These are phyloP conservation scores for Heterochromis multidens DNA, from an alignment of 2,113 vertebrate genomes.

Conservation along the genomic window DNA sequence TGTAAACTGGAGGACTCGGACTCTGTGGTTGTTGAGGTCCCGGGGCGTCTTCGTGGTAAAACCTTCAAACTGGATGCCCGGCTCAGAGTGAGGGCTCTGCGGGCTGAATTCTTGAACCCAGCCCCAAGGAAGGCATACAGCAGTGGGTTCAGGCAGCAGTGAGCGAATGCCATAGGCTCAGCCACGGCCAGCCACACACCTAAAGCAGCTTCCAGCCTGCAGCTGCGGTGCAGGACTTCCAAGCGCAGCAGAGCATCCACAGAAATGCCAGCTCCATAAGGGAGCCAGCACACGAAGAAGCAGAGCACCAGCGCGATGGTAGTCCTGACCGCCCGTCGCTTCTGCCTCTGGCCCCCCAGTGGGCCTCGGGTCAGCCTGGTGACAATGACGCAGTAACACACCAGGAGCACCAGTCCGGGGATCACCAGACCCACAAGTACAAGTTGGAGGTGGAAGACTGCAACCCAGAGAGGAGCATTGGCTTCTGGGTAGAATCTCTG, in stretches of 20 bases:
- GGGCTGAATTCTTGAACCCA: constrained; percentile 95
- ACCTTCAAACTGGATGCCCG: constrained; percentile 93
- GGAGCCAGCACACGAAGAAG: constrained; percentile 97
- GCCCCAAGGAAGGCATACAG: constrained; percentile 96
- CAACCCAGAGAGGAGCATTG: constrained; percentile 75
- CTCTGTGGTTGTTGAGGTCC: constrained; percentile 94
- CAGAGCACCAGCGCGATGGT: constrained; percentile 91
- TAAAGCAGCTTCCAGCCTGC: constrained; percentile 80
- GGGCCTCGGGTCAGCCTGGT: constrained; percentile 88
- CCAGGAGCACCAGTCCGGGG: constrained; percentile 90
- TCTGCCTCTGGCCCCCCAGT: constrained; percentile 92
- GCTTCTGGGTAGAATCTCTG: constrained; percentile 84
- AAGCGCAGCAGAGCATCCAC: constrained; percentile 87
- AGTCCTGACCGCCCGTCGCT: constrained; percentile 92
- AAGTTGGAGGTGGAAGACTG: constrained; percentile 90
- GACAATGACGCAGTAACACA: constrained; percentile 95
- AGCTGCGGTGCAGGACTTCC: constrained; percentile 82
- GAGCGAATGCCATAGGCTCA: constrained; percentile 91
- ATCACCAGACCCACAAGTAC: constrained; percentile 91
- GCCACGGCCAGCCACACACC: constrained; percentile 89
- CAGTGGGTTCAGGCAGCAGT: constrained; percentile 97
- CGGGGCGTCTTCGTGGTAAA: constrained; percentile 86
- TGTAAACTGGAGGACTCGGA: constrained; percentile 98
- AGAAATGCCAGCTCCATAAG: constrained; percentile 88
- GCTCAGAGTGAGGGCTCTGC: constrained; percentile 87